Conservation (phyloP, 1,140 invertebrate species). For the Drosophila bifasciata region DNA sequence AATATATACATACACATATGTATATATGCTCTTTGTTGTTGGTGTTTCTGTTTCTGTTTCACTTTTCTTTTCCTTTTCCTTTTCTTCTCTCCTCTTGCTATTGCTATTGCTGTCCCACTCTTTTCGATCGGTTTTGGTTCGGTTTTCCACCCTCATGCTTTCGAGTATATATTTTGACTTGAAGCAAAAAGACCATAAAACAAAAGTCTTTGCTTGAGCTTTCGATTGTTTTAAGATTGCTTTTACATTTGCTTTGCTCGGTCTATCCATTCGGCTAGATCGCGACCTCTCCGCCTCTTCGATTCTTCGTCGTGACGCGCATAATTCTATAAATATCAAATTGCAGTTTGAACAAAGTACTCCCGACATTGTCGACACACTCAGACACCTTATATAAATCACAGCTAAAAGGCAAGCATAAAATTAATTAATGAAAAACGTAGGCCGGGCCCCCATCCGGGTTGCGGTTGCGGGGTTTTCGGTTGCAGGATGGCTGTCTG, state of each 20-base stretch:
- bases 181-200: too few species aligned
- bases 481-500: too few species aligned
- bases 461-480: not conserved
- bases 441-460: conserved; percentile 50
- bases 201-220: too few species aligned
- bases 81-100: not conserved
- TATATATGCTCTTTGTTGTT: conserved; percentile 10
- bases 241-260: not conserved
- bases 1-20: conserved; percentile 19
- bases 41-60: conserved; percentile 7
- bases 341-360: conserved; percentile 7
- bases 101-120: not conserved
- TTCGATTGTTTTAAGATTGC: too few species aligned
- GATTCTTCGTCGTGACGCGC: not conserved
- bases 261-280: not conserved
- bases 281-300: not conserved
- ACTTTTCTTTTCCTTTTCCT: not conserved
- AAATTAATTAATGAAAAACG: conserved; percentile 55
- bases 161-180: too few species aligned
- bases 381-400: conserved; percentile 51
- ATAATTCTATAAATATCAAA: conserved; percentile 39
- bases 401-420: conserved; percentile 81
- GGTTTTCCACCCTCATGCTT: too few species aligned
- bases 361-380: too few species aligned
- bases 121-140: too few species aligned